A percentile compares a stretch with the other conserved stretches of the same genome.
Conservation (phyloP, 2,888 invertebrate species). For the Campopleginae sp. region DNA sequence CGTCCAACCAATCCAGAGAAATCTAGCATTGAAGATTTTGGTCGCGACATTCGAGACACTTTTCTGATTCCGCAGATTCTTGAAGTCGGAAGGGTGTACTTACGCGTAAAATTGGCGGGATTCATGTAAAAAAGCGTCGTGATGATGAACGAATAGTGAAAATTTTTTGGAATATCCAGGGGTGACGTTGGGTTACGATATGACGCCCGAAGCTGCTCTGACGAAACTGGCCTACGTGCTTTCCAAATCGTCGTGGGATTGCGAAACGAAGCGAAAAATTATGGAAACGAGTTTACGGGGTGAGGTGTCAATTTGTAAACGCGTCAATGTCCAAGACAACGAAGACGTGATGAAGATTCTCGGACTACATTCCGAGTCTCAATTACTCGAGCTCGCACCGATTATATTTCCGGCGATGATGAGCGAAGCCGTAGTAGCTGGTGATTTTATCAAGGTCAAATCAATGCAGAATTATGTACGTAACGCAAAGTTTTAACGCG, state of each 20-base stretch:
- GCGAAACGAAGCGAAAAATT: constrained; percentile 89
- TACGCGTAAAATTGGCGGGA: too few relatives aligned
- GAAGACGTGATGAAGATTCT: constrained; percentile 87
- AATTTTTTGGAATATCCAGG: constrained; percentile 84
- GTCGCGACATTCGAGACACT: too few relatives aligned
- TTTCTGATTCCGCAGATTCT: too few relatives aligned
- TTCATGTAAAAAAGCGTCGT: too few relatives aligned
- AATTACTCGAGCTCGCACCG: constrained; percentile 86
- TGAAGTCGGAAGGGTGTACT: too few relatives aligned
- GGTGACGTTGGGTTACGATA: constrained; percentile 92
- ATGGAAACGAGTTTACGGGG: constrained; percentile 92
- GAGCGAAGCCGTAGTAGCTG: constrained; percentile 87
- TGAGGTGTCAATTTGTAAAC: constrained; percentile 88
- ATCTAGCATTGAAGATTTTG: too few relatives aligned
- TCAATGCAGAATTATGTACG: constrained; percentile 82
- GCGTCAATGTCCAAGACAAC: constrained; percentile 83
- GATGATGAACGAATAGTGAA: constrained; percentile 66
- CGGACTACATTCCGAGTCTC: constrained; percentile 85
- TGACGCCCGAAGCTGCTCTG: constrained; percentile 97
- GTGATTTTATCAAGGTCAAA: constrained; percentile 85
- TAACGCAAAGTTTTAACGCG: background rate
- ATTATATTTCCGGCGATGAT: constrained; percentile 90
- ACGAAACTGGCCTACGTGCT: constrained; percentile 96
- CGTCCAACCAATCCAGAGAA: too few relatives aligned
- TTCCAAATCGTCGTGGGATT: constrained; percentile 89